Evolutionary conservation across 2,888 invertebrate species (phyloP), one percentile per base, ranked within the genome.

Genomic region (Stenurella melanura): DNA sequence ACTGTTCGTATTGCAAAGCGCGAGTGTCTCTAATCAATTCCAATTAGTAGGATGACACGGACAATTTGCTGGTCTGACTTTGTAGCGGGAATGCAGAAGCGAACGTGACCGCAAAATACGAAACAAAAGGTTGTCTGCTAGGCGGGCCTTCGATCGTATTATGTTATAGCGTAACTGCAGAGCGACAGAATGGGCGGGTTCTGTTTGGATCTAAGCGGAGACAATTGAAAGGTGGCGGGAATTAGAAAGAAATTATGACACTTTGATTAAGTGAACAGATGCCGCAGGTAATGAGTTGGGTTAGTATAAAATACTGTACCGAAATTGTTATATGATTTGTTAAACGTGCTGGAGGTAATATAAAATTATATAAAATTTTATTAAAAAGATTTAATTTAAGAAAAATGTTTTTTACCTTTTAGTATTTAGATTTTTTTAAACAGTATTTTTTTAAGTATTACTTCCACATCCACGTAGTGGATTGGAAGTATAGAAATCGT

Each of bases 11-110:
- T 15, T 69, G 58, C 69, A 34, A 54, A 78, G 76, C 73, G 77
- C 70, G 80, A 82, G 80, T 81, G 81, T 81, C 78, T 82, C 82
- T 82, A 83, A 84, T 84, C 84, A 83, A 83, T 83, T 84, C 83
- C 84, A 85, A 85, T 85, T 85, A 85, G 83, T 78, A 75, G 82
- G 78, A 85, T 81, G 83, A 85, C 82, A 81, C 78, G 83, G 81
- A 82, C 82, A 82, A 85, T 85, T 85, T 83, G 83, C 81, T 80
- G 77, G 75, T 73, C 81, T 72, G 81, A 78, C 79, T 79, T 78
- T 79, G 79, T 80, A 80, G 79, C 77, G 79, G 78, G 81, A 76
- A 80, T 78, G 78, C 79, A 80, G 79, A 76, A 79, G 77, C 73
- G 80, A 80, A 80, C 84, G 82, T 84, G 83, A 82, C 83, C 82